Conservation (phyloP, 1,140 invertebrate genomes). For the Lordiphosa collinella region DNA sequence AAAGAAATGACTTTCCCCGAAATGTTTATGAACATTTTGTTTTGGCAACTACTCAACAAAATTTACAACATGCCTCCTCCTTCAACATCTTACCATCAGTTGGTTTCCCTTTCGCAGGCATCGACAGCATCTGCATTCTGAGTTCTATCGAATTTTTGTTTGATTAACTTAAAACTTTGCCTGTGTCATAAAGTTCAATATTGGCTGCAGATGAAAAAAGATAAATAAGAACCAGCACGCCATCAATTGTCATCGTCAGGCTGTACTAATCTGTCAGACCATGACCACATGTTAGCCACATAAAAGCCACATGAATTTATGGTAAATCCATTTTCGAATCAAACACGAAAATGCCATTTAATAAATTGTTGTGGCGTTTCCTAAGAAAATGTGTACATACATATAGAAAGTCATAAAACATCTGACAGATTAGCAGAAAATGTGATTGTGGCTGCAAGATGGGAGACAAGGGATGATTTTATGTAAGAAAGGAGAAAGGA, state of each 20-base stretch:
- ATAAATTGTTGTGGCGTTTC: constrained; percentile 19
- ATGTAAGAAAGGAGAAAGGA: background rate
- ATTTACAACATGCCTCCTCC: constrained; percentile 21
- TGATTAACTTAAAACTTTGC: constrained; percentile 22
- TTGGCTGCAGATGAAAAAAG: constrained; percentile 14
- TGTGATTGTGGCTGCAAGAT: background rate
- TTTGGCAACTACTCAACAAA: constrained; percentile 29
- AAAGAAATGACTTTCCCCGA: constrained; percentile 2
- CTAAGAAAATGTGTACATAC: too few species aligned
- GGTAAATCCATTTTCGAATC: constrained; percentile 3
- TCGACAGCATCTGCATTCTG: constrained; percentile 30
- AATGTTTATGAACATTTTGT: background rate
- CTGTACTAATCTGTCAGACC: constrained; percentile 24
- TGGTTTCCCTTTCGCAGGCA: background rate
- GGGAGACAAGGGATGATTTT: constrained; percentile 2
- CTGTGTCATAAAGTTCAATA: constrained; percentile 10
- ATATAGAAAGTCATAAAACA: constrained; percentile 2
- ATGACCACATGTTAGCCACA: constrained; percentile 19
- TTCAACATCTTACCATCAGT: constrained; percentile 10
- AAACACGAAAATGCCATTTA: constrained; percentile 25
- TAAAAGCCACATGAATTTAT: constrained; percentile 44
- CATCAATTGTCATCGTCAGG: constrained; percentile 37
- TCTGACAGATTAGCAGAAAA: constrained; percentile 17
- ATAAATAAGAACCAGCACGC: constrained; percentile 4
- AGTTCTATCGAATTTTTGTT: constrained; percentile 12